Percentiles rank a stretch among this genome's conserved stretches.
phyloP scores from a whole-genome alignment of 2,113 vertebrate genomes.

The Symphodus melops region DNA sequence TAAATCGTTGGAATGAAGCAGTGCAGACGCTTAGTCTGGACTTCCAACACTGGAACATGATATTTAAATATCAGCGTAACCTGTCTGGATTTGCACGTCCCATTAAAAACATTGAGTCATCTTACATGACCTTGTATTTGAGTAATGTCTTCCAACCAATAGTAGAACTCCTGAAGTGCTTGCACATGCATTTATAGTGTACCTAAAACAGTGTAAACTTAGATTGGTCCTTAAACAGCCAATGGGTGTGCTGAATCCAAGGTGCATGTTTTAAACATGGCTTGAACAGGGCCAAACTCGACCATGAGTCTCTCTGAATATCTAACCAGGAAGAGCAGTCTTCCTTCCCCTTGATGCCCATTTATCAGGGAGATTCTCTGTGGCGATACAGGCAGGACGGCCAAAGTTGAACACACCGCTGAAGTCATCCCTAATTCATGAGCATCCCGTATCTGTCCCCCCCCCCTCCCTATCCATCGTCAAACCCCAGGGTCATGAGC shows the following conservation, averaged over 20 bases:
- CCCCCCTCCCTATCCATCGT: slow-evolving; percentile 52
- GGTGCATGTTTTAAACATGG: slow-evolving; percentile 51
- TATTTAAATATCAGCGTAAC: too few species aligned
- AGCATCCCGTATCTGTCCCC: slow-evolving; percentile 69
- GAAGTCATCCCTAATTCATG: slow-evolving; percentile 80
- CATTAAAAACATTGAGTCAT: too few species aligned
- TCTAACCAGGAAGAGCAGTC: slow-evolving; percentile 59
- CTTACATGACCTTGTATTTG: neutral
- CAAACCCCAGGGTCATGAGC: slow-evolving; percentile 71
- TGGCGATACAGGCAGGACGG: slow-evolving; percentile 61
- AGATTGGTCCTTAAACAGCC: neutral
- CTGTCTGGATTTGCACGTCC: too few species aligned
- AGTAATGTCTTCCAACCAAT: neutral
- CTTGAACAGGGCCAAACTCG: slow-evolving; percentile 3
- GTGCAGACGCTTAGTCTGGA: too few species aligned
- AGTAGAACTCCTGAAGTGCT: neutral
- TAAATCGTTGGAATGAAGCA: too few species aligned
- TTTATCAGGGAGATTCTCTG: slow-evolving; percentile 76
- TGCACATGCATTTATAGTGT: neutral
- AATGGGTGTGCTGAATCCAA: slow-evolving; percentile 14
- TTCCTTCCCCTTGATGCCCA: slow-evolving; percentile 56
- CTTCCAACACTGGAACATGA: too few species aligned
- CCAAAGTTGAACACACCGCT: slow-evolving; percentile 72
- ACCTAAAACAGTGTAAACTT: neutral
- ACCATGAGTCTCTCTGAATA: slow-evolving; percentile 57